Percentiles rank a stretch among this genome's conserved stretches.
phyloP scores from a whole-genome alignment of 1,140 invertebrate genomes.

The Drosophila mauritiana region DNA sequence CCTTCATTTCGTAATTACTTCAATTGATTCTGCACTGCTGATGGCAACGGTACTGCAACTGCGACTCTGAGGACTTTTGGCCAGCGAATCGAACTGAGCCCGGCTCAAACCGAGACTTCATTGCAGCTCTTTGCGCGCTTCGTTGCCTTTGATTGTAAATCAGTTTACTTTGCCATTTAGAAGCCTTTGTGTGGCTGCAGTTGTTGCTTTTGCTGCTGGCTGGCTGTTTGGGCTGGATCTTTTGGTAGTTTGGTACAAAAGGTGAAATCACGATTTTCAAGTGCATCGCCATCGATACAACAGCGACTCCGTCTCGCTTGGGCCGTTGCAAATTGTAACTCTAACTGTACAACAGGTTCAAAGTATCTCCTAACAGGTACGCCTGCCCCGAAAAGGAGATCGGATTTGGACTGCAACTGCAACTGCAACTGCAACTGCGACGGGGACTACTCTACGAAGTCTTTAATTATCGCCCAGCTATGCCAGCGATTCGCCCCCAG shows the following conservation, averaged over 20 bases:
- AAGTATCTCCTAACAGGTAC: slow-evolving; percentile 83
- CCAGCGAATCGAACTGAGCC: slow-evolving; percentile 66
- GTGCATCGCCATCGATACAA: slow-evolving; percentile 82
- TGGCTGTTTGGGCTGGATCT: slow-evolving; percentile 14
- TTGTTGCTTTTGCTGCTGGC: slow-evolving; percentile 34
- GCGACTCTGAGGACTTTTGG: slow-evolving; percentile 44
- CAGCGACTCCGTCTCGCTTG: slow-evolving; percentile 50
- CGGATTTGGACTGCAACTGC: slow-evolving; percentile 11
- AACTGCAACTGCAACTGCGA: slow-evolving; percentile 14
- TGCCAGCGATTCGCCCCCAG: slow-evolving; percentile 65
- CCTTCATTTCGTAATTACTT: slow-evolving; percentile 83
- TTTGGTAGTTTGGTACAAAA: slow-evolving; percentile 67
- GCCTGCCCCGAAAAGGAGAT: slow-evolving; percentile 65
- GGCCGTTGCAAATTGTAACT: slow-evolving; percentile 81
- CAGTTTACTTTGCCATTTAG: slow-evolving; percentile 83
- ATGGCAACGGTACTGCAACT: slow-evolving; percentile 61
- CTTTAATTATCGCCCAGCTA: slow-evolving; percentile 78
- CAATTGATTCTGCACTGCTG: slow-evolving; percentile 81
- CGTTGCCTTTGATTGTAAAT: slow-evolving; percentile 83
- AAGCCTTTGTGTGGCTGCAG: slow-evolving; percentile 71
- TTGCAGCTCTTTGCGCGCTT: slow-evolving; percentile 77
- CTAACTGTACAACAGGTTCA: slow-evolving; percentile 83
- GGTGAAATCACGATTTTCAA: slow-evolving; percentile 83
- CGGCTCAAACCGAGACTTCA: slow-evolving; percentile 44
- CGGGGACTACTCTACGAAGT: slow-evolving; percentile 5